Evolutionary conservation across 2,797 vertebrate genomes (phyloP).

Genomic region (Champsocephalus gunnari): DNA sequence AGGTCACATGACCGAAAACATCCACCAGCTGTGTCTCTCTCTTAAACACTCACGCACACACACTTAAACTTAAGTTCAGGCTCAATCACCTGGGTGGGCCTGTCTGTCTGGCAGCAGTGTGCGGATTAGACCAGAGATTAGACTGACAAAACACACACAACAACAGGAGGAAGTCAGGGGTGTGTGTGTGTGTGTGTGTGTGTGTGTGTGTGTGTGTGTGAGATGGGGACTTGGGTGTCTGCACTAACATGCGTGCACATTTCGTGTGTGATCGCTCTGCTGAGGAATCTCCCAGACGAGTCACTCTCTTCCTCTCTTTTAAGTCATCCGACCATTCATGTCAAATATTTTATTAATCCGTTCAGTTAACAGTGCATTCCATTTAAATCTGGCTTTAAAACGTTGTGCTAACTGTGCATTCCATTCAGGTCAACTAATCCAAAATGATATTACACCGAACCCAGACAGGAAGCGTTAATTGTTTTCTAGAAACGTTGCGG

Average conservation of each 20-base stretch:
- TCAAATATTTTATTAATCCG: constrained; percentile 78
- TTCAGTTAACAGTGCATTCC: constrained; percentile 72
- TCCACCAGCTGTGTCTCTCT: constrained; percentile 51
- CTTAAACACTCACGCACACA: constrained; percentile 27
- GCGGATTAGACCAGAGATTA: constrained; percentile 81
- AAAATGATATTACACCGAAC: constrained; percentile 53
- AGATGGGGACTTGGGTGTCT: constrained; percentile 26
- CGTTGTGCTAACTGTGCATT: constrained; percentile 69
- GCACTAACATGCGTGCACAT: constrained; percentile 41
- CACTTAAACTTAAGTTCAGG: constrained; percentile 61
- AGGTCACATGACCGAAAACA: constrained; percentile 54
- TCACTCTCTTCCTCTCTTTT: constrained; percentile 71
- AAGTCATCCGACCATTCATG: constrained; percentile 72
- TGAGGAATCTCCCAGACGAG: constrained; percentile 66
- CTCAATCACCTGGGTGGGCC: constrained; percentile 82
- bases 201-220: constrained; percentile 31
- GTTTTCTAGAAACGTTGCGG: constrained; percentile 59
- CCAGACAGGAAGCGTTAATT: constrained; percentile 74
- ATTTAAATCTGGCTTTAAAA: constrained; percentile 68
- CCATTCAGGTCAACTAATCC: constrained; percentile 61
- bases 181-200: constrained; percentile 40
- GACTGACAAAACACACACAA: constrained; percentile 80
- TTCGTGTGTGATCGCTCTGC: constrained; percentile 50
- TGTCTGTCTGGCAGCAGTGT: constrained; percentile 80
- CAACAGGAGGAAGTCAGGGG: constrained; percentile 75